A percentile compares a stretch with the other conserved stretches of the same genome.
These are phyloP conservation scores for Lycocerus yunnanus DNA, from an alignment of 2,888 invertebrate genomes.

Conservation along the genomic window DNA sequence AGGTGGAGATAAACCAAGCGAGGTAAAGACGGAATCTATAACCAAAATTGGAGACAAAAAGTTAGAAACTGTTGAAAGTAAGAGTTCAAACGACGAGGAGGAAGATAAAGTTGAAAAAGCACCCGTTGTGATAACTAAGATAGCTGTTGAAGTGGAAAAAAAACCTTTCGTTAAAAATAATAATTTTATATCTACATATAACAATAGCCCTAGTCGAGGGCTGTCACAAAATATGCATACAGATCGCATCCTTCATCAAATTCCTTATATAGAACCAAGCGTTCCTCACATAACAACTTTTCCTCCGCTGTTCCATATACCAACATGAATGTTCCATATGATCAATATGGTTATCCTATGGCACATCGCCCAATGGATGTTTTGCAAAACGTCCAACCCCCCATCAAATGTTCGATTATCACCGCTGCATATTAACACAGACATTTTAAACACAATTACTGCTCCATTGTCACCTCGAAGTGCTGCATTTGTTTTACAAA, in stretches of 20 bases:
- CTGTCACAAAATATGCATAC: not conserved
- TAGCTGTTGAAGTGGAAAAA: not conserved
- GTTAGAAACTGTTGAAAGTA: not conserved
- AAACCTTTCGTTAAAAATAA: not conserved
- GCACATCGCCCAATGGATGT: not conserved
- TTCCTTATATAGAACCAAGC: not conserved
- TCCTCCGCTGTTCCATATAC: not conserved
- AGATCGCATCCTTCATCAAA: not conserved
- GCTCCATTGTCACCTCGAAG: slow-evolving; percentile 55
- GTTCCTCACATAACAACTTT: not conserved
- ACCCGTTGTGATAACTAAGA: not conserved
- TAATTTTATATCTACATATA: not conserved
- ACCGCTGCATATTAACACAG: slow-evolving; percentile 48
- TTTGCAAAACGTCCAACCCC: slow-evolving; percentile 27
- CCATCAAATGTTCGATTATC: slow-evolving; percentile 46
- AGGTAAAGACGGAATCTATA: slow-evolving; percentile 8
- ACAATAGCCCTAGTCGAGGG: not conserved
- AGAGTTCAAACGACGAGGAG: not conserved
- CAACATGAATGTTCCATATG: slow-evolving; percentile 1
- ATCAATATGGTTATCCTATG: not conserved
- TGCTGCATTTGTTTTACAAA: slow-evolving; percentile 55
- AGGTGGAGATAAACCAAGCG: slow-evolving; percentile 36
- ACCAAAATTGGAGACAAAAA: not conserved
- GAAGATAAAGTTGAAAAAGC: not conserved
- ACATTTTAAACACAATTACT: slow-evolving; percentile 43